phyloP scores from a whole-genome alignment of 2,113 vertebrate species.

The Anas platyrhynchos region DNA sequence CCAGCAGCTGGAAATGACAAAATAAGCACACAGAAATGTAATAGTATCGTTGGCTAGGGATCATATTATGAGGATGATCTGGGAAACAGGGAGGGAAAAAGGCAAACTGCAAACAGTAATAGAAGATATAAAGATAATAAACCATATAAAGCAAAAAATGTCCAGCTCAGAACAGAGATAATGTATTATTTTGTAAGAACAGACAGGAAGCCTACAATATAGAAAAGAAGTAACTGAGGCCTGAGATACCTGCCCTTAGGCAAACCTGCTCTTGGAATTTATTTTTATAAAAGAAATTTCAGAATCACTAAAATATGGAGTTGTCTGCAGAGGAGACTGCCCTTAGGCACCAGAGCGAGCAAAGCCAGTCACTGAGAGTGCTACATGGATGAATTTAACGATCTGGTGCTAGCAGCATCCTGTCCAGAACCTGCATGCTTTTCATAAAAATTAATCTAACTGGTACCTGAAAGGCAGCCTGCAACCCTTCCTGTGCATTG shows the following conservation, averaged over 20 bases:
- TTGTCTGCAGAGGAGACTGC: not conserved
- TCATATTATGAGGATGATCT: not conserved
- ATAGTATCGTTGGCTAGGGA: not conserved
- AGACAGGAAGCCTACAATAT: not conserved
- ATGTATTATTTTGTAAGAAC: not conserved
- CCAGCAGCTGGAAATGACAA: conserved; percentile 3
- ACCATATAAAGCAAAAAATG: not conserved
- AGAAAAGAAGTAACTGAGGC: not conserved
- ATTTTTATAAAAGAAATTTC: not conserved
- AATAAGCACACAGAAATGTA: conserved; percentile 20
- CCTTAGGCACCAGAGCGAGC: not conserved
- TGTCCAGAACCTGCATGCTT: not conserved
- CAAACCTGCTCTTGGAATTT: not conserved
- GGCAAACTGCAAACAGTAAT: not conserved
- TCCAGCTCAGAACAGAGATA: not conserved
- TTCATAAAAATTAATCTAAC: conserved; percentile 8
- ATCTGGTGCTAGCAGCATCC: not conserved
- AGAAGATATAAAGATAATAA: not conserved
- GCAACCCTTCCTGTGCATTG: not conserved
- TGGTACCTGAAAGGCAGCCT: not conserved
- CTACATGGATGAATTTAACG: not conserved
- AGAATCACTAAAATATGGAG: not conserved
- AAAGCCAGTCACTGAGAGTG: not conserved
- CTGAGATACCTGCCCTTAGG: not conserved
- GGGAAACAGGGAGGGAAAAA: not conserved